Conservation (phyloP, 1,140 invertebrate genomes). For the Ips typographus region DNA sequence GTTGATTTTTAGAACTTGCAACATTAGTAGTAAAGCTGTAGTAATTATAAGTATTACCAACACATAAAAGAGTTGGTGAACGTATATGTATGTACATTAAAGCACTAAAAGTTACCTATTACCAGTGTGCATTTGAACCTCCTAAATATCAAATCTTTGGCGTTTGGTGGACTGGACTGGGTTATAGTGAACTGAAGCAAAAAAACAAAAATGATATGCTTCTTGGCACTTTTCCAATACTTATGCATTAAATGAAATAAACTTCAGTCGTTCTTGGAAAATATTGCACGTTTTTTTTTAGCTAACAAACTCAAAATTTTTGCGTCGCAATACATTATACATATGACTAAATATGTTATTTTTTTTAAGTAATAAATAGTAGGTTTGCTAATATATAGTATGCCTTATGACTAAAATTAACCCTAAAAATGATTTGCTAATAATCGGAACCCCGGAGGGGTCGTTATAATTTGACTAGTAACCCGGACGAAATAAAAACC, state of each 20-base stretch:
- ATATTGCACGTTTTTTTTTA: slow-evolving; percentile 51
- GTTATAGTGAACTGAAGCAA: slow-evolving; percentile 3
- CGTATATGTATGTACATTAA: slow-evolving; percentile 11
- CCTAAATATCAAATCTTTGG: neutral
- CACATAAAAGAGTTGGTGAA: slow-evolving; percentile 5
- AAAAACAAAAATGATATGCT: slow-evolving; percentile 43
- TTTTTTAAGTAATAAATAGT: slow-evolving; percentile 46
- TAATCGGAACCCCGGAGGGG: slow-evolving; percentile 39
- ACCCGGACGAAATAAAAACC: slow-evolving; percentile 44
- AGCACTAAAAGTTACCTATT: neutral
- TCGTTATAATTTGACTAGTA: slow-evolving; percentile 53
- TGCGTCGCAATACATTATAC: slow-evolving; percentile 38
- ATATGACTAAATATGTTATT: slow-evolving; percentile 47
- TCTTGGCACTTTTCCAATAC: slow-evolving; percentile 29
- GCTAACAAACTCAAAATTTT: slow-evolving; percentile 41
- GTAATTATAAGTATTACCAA: slow-evolving; percentile 10
- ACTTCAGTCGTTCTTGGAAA: slow-evolving; percentile 48
- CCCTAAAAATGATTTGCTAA: slow-evolving; percentile 50
- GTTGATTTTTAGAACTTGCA: slow-evolving; percentile 33
- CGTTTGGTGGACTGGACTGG: slow-evolving; percentile 1
- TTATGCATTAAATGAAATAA: slow-evolving; percentile 19
- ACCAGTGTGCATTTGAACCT: neutral
- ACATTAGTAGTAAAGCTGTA: slow-evolving; percentile 21
- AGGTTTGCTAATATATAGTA: slow-evolving; percentile 48
- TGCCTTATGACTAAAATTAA: slow-evolving; percentile 48